Base-by-base conservation (phyloP, 1,140 invertebrate genomes). In the Saccostrea glomerata region DNA sequence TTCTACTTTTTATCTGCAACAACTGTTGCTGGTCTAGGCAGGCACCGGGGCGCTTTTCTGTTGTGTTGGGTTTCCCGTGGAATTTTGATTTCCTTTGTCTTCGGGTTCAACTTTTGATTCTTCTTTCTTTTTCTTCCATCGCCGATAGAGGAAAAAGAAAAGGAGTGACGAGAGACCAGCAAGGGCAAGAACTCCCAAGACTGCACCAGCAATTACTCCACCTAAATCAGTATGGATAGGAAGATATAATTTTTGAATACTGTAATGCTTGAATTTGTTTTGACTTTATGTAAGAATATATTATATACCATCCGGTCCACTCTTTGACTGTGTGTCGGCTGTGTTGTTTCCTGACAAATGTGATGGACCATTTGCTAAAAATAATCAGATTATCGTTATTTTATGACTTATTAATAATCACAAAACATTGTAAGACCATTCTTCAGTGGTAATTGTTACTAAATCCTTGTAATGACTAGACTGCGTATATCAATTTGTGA, bases 61-160 rank as follows among this genome's bases (percentile, higher is more conserved):
- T 30, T 47, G 25, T 36, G 70, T 63, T 63, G 17, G 58, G 17
- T 63, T 63, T 63, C 20, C 7, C n/a, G 15, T 25, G 25, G 25
- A 15, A 30, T 30, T 36, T 17, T 12, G 23, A 30, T 25, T 12
- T 4, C 70, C 70, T 30, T 77, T 77, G 23, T 36, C 25, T 15
- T 77, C 70, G 11, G 70, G 70, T 36, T 36, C 25, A 30, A 77
- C 70, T 77, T 77, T 77, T 9, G 25, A 30, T 17, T 77, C 70
- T 15, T 77, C 70, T 17, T 77, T 77, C 25, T 30, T 77, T 77
- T 77, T 66, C 60, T 66, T 77, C 70, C 70, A 77, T 77, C 70
- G 70, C 70, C 70, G 70, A 36, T 77, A 77, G 30, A 77, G 70
- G 70, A 77, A 77, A 77, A 77, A 77, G 6, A 25, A 7, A 15